phyloP scores from a whole-genome alignment of 2,113 vertebrate species.

The Crotalus helleri region DNA sequence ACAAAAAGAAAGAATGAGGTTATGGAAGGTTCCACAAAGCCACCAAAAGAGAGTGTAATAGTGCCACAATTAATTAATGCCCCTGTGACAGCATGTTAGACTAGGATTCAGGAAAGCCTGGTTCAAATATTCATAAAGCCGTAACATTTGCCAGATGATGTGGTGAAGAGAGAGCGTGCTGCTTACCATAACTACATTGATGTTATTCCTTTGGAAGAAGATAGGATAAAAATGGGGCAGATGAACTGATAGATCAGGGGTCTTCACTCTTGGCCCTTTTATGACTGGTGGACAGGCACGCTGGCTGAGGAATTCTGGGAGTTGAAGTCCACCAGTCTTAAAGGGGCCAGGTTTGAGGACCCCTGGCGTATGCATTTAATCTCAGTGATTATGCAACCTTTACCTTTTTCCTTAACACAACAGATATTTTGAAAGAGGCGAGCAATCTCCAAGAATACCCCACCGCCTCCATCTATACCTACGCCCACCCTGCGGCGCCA shows the following conservation, averaged over 20 bases:
- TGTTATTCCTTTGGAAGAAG: neutral
- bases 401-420: neutral
- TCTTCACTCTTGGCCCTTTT: too few relatives aligned
- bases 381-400: neutral
- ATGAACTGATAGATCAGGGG: too few relatives aligned
- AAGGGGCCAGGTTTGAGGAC: too few relatives aligned
- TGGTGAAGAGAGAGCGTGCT: neutral
- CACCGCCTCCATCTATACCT: slow-evolving; percentile 28
- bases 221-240: neutral
- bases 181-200: neutral
- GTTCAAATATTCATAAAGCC: neutral
- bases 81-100: neutral
- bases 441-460: slow-evolving; percentile 21
- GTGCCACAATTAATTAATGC: neutral
- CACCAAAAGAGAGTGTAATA: neutral
- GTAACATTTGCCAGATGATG: neutral
- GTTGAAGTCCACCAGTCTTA: too few relatives aligned
- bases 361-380: too few relatives aligned
- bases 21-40: neutral
- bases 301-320: too few relatives aligned
- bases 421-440: slow-evolving; percentile 15
- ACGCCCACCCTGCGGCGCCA: neutral
- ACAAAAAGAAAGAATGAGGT: neutral
- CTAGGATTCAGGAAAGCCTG: neutral
- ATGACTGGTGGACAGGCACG: too few relatives aligned